Evolutionary conservation across 1,140 invertebrate species (phyloP).

Genomic region (Pectinophora gossypiella): DNA sequence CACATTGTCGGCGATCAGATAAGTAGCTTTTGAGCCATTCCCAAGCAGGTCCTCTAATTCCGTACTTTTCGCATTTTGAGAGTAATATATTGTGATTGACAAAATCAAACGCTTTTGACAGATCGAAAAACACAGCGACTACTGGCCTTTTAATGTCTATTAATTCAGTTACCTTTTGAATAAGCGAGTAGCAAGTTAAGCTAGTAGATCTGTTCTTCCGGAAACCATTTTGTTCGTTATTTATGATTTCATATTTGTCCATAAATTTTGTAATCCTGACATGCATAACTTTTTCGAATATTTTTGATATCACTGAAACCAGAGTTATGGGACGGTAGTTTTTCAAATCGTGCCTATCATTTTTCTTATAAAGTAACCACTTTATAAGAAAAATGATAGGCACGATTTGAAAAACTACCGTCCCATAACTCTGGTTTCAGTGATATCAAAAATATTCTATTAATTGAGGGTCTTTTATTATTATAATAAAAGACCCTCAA

Average conservation of each 20-base stretch:
- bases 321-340: too few relatives aligned
- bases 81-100: conserved; percentile 8
- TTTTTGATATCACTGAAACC: conserved; percentile 5
- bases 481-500: too few relatives aligned
- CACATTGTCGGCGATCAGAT: conserved; percentile 1
- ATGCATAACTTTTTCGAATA: conserved; percentile 9
- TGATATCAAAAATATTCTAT: too few relatives aligned
- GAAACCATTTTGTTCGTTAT: conserved; percentile 7
- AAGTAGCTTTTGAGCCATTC: conserved; percentile 2
- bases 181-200: conserved; percentile 3
- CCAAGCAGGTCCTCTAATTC: background rate
- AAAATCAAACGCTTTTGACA: conserved; percentile 10
- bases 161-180: background rate
- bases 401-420: too few relatives aligned
- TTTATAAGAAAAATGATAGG: too few relatives aligned
- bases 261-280: conserved; percentile 1
- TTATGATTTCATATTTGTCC: conserved; percentile 1
- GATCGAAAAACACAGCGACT: conserved; percentile 3
- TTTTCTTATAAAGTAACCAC: too few relatives aligned
- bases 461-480: too few relatives aligned
- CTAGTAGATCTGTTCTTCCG: conserved; percentile 5
- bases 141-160: conserved; percentile 1
- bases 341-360: too few relatives aligned
- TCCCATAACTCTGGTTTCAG: too few relatives aligned
- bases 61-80: conserved; percentile 3